Conservation (phyloP, 2,797 vertebrate genomes). For the Tokudaia tokunoshimensis region DNA sequence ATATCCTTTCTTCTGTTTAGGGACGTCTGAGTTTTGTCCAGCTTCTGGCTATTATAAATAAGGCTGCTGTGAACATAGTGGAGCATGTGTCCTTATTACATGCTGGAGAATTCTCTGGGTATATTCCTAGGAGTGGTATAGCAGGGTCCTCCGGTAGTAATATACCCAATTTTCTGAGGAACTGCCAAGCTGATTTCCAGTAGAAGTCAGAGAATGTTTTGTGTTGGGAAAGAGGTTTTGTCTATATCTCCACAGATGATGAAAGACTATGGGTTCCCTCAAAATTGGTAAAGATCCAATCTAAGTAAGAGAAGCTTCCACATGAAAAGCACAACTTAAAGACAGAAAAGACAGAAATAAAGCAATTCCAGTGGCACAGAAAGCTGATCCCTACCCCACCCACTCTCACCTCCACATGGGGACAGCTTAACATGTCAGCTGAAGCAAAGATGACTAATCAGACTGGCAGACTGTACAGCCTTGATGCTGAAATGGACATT, state of each 20-base stretch:
- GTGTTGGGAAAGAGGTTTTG: not conserved
- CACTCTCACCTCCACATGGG: not conserved
- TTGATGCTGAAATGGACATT: not conserved
- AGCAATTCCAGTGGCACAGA: not conserved
- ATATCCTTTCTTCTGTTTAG: too few relatives aligned
- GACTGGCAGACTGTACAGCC: not conserved
- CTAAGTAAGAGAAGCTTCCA: not conserved
- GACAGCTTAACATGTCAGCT: not conserved
- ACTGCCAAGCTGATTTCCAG: too few relatives aligned
- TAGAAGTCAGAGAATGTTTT: not conserved
- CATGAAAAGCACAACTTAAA: not conserved
- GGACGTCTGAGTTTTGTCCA: too few relatives aligned
- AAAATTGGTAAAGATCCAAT: not conserved
- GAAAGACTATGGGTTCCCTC: not conserved
- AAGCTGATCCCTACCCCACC: not conserved
- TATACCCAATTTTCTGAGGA: too few relatives aligned
- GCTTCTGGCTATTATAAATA: too few relatives aligned
- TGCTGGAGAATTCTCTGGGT: too few relatives aligned
- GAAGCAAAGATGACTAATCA: not conserved
- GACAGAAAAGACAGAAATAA: not conserved
- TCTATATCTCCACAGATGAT: not conserved
- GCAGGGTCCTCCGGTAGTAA: too few relatives aligned
- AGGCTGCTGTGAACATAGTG: too few relatives aligned
- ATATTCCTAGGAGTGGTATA: too few relatives aligned
- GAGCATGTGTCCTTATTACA: too few relatives aligned